These are phyloP conservation scores for Cephalopachus bancanus DNA, from an alignment of 2,797 vertebrate species.

Conservation along the genomic window DNA sequence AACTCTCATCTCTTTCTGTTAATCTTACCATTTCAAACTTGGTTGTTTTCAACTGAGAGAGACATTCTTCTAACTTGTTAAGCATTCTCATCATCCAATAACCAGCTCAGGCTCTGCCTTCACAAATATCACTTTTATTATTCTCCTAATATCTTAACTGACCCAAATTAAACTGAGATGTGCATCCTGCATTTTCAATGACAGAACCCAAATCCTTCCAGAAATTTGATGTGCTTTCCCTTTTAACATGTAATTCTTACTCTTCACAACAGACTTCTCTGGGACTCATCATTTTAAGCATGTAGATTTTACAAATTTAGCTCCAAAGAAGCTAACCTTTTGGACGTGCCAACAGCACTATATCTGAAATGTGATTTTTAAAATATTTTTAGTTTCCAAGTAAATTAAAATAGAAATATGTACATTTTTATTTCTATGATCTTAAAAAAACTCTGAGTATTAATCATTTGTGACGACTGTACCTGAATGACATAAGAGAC, in stretches of 20 bases:
- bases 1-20: neutral
- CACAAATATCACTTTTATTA: conserved; percentile 60
- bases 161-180: conserved; percentile 69
- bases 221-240: neutral
- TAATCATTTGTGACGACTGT: neutral
- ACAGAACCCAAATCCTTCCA: neutral
- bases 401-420: neutral
- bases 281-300: neutral
- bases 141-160: conserved; percentile 58
- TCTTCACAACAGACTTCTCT: neutral
- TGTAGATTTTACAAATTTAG: neutral
- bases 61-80: neutral
- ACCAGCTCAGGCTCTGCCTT: neutral
- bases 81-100: conserved; percentile 26
- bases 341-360: neutral
- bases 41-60: neutral
- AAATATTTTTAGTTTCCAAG: neutral
- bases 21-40: neutral
- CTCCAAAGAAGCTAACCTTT: neutral
- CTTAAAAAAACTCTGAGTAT: neutral
- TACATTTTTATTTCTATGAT: neutral
- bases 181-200: neutral
- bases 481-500: neutral
- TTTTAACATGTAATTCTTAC: conserved; percentile 30
- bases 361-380: neutral